These are phyloP conservation scores for Colaptes auratus DNA, from an alignment of 2,113 vertebrate genomes.

Conservation along the genomic window DNA sequence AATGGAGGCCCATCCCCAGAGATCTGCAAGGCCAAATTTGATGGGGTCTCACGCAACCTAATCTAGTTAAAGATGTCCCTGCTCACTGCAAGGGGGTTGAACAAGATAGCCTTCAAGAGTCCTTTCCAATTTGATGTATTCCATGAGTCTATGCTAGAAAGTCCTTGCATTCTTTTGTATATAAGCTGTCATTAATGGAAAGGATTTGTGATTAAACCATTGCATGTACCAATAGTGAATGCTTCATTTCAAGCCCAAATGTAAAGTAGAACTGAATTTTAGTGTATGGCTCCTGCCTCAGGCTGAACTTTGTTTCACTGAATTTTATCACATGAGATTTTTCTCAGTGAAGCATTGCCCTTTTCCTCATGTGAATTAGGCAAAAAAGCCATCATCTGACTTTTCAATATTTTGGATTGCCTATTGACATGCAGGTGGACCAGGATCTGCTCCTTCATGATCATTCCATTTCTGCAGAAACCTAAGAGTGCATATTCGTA, in stretches of 20 bases:
- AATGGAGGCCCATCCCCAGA: too few species aligned
- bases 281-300: neutral
- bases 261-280: neutral
- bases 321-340: neutral
- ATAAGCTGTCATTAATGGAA: neutral
- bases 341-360: accelerated
- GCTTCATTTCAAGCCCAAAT: neutral
- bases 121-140: too few species aligned
- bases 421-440: neutral
- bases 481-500: neutral
- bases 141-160: neutral
- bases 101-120: too few species aligned
- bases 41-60: too few species aligned
- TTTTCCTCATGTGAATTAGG: neutral
- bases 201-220: neutral
- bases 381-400: neutral
- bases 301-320: neutral
- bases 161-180: neutral
- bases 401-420: neutral
- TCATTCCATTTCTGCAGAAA: neutral
- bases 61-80: too few species aligned
- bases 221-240: neutral
- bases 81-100: too few species aligned
- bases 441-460: neutral
- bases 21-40: too few species aligned